Evolutionary conservation across 1,140 invertebrate species (phyloP).

Genomic region (Saxidomus purpurata): DNA sequence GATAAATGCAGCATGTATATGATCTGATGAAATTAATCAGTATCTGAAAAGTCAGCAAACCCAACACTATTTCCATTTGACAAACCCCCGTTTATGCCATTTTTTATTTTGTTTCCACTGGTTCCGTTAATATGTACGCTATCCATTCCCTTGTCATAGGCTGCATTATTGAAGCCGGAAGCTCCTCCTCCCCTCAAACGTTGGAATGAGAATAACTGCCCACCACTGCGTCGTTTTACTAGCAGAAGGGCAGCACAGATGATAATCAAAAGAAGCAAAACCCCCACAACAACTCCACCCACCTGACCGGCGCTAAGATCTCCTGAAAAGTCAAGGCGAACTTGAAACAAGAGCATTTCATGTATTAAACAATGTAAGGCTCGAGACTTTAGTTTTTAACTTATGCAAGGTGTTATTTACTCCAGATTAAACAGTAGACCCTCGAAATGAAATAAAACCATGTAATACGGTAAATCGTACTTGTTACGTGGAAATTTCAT

Average conservation of each 20-base stretch:
- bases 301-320: constrained; percentile 40
- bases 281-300: constrained; percentile 38
- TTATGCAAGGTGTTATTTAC: too few relatives aligned
- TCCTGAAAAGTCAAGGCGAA: background rate
- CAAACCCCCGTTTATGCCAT: background rate
- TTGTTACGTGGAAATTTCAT: too few relatives aligned
- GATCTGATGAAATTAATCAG: background rate
- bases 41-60: background rate
- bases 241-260: constrained; percentile 13
- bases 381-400: too few relatives aligned
- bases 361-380: too few relatives aligned
- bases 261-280: background rate
- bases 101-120: background rate
- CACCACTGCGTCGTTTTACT: background rate
- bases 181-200: background rate
- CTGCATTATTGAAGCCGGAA: constrained; percentile 38
- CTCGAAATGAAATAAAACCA: too few relatives aligned
- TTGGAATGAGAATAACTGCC: background rate
- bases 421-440: too few relatives aligned
- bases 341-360: too few relatives aligned
- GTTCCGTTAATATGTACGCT: constrained; percentile 43
- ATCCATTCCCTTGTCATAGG: constrained; percentile 39
- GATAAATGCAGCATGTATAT: background rate
- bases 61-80: constrained; percentile 23
- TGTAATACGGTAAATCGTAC: too few relatives aligned